Evolutionary conservation across 2,888 invertebrate genomes (phyloP), one percentile per base, ranked within the genome.

Genomic region (Amaurobius ferox): DNA sequence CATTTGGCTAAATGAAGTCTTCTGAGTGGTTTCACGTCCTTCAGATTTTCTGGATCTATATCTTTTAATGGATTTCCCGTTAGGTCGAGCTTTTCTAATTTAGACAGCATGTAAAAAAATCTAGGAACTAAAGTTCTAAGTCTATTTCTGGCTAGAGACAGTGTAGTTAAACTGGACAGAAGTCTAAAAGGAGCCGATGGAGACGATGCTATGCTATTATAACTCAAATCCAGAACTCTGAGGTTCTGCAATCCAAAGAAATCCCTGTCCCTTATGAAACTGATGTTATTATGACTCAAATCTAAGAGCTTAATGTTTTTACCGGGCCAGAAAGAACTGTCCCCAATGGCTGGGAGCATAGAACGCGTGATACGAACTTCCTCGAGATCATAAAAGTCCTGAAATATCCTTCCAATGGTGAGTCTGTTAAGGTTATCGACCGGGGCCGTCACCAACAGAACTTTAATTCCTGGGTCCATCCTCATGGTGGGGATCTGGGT

Each of bases 21-120:
- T 90, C 93, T 93, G 86, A 96, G 92, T 90, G 94, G 94, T 93
- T 95, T 94, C 28, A 96, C 94, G 89, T 94, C 94, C 88, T 94
- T 94, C 90, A 97, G 96, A 96, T 94, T 95, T 92, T 96, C 96
- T 11, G 95, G 95, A 90, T 94, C 94, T 85, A 96, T 93, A 90
- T 95, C 95, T 71, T 93, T 92, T 71, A 96, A 91, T 68, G 94
- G 94, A 92, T 96, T 96, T 89, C 94, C 93, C 91, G 95, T 95
- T 89, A 96, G 92, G 91, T 95, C 95, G 88, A 96, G 92, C 90
- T 93, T 93, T 89, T 93, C 93, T 88, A 96, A 88, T 70, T 89
- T 89, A 44, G 89, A 87, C 5, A 90, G 85, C 74, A 88, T 88
- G 77, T 89, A 90, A 73, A 90, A 90, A 35, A 90, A 89, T 19